Evolutionary conservation across 2,888 invertebrate genomes (phyloP), one percentile per base, ranked within the genome.

Genomic region (Itoplectis maculator): DNA sequence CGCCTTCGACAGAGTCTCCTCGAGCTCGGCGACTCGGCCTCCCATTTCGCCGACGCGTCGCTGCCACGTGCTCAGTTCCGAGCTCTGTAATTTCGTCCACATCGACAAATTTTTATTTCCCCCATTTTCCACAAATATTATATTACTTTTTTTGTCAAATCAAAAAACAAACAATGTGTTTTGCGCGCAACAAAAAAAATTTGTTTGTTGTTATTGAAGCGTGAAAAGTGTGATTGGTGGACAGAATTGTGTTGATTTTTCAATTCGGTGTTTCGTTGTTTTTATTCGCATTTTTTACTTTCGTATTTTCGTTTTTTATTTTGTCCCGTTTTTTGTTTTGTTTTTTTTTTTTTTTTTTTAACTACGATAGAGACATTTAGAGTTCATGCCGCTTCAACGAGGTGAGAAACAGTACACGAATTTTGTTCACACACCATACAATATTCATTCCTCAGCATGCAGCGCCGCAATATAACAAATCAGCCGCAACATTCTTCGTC

Each of bases 11-110:
- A 98, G 94, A 88, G 95, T 96, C 88, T 99, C 98, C 93, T 99
- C 99, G 49, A 99, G 93, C 91, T 99, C 99, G 15, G 96, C 95
- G 86, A 98, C 96, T 90, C 97, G 96, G 90, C 96, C 96, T 91
- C 96, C 97, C 89, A 98, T 94, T 93, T 99, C 99, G 76, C 97
- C 96, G 69, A 98, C 96, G 80, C 98, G 95, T 79, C 98, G 96
- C 93, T 98, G 97, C 96, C 98, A 97, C 88, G 96, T 96, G 90
- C 96, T 97, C 88, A 99, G 94, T 93, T 99, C 99, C 75, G 96
- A 96, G 87, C 97, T 97, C 97, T 99, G 95, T 70, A 91, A 84
- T 86, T 65, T 42, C 37, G 29, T 18, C 37, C 37, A 49, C 11
- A n/a, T n/a, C n/a, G n/a, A n/a, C 74, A 76, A 74, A 13, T 68